Percentiles rank a stretch among this genome's conserved stretches.
Conservation (phyloP, 2,888 invertebrate species). For the Volucella inflata region DNA sequence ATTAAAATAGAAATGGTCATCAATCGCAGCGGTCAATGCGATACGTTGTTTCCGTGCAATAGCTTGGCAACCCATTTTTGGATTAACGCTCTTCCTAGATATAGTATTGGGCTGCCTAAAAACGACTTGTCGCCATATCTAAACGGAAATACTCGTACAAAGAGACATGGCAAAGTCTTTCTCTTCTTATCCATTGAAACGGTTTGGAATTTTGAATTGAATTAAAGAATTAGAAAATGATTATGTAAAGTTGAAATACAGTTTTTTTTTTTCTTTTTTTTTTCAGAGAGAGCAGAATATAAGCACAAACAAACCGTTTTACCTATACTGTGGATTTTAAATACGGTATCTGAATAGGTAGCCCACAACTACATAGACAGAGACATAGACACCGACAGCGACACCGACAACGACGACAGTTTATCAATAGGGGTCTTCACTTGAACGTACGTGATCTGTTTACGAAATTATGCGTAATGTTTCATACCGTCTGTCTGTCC, state of each 20-base stretch:
- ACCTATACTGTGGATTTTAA: conserved; percentile 26
- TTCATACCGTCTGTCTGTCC: conserved; percentile 50
- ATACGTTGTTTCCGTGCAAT: conserved; percentile 44
- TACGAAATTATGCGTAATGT: conserved; percentile 69
- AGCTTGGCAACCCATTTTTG: conserved; percentile 53
- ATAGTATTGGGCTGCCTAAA: conserved; percentile 49
- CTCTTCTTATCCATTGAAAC: conserved; percentile 8
- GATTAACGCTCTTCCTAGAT: conserved; percentile 40
- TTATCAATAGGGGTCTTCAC: conserved; percentile 74
- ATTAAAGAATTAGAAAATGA: conserved; percentile 39
- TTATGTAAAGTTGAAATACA: conserved; percentile 70
- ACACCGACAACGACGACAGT: conserved; percentile 62
- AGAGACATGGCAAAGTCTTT: conserved; percentile 53
- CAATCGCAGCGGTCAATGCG: conserved; percentile 56
- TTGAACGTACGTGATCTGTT: conserved; percentile 69
- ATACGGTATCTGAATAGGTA: not conserved
- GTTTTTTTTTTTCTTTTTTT: conserved; percentile 18
- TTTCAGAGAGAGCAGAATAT: not conserved
- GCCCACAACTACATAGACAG: conserved; percentile 11
- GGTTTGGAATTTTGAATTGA: conserved; percentile 52
- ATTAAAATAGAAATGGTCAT: conserved; percentile 72
- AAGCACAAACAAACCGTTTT: conserved; percentile 47
- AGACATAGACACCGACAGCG: conserved; percentile 12
- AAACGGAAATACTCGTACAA: conserved; percentile 72
- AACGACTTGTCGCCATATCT: conserved; percentile 60